These are phyloP conservation scores for Trachelus tabidus DNA, from an alignment of 2,888 invertebrate genomes.

Conservation along the genomic window DNA sequence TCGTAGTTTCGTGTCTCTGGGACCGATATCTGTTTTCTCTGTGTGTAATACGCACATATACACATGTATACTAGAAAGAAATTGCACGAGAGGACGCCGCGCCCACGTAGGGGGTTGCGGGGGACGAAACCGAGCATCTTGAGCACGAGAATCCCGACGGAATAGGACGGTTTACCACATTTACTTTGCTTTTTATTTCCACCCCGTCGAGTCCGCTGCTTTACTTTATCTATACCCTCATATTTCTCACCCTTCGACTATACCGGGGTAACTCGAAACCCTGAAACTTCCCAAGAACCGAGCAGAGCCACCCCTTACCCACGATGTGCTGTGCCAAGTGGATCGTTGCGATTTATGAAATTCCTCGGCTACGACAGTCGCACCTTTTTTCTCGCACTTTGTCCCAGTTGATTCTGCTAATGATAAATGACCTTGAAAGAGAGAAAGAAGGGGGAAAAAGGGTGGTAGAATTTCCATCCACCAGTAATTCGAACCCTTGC, in stretches of 20 bases:
- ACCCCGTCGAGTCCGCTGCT: not conserved
- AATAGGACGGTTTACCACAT: not conserved
- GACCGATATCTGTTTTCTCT: not conserved
- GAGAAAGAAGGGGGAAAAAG: not conserved
- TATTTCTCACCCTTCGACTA: not conserved
- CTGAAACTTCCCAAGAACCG: not conserved
- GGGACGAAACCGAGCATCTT: not conserved
- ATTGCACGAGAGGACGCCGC: too few relatives aligned
- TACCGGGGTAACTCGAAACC: not conserved
- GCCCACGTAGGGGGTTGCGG: too few relatives aligned
- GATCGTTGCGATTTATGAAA: not conserved
- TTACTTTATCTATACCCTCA: not conserved
- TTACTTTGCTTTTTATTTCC: constrained; percentile 2
- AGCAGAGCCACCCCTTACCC: not conserved
- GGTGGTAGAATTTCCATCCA: not conserved
- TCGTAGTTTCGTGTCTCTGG: not conserved
- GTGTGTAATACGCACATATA: too few relatives aligned
- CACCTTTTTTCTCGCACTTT: not conserved
- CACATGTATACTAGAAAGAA: too few relatives aligned
- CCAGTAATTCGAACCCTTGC: not conserved
- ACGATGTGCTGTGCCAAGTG: not conserved
- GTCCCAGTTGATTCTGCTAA: not conserved
- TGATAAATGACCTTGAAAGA: not conserved
- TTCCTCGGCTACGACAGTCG: not conserved
- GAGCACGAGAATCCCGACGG: not conserved